Percentiles rank a stretch among this genome's conserved stretches.
Conservation (phyloP, 2,888 invertebrate genomes). For the Phytoseiulus persimilis region DNA sequence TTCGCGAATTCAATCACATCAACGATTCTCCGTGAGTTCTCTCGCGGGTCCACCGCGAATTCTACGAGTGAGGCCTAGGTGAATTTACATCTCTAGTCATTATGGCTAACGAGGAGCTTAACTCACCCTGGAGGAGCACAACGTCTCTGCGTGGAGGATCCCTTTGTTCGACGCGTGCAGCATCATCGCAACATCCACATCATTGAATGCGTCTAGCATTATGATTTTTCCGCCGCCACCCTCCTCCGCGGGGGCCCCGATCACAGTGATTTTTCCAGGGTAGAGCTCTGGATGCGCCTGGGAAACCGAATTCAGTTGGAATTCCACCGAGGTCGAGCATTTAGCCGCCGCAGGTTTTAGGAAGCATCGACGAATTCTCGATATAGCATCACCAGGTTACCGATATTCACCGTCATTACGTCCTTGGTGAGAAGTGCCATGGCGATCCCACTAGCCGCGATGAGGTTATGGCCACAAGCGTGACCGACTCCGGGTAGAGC, state of each 20-base stretch:
- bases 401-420: constrained; percentile 35
- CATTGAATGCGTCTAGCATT: constrained; percentile 44
- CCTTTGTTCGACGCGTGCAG: constrained; percentile 42
- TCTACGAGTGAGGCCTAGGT: too few species aligned
- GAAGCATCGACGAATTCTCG: too few species aligned
- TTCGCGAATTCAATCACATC: too few species aligned
- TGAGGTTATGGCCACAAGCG: constrained; percentile 50
- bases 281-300: neutral
- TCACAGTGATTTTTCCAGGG: constrained; percentile 22
- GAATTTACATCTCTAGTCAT: too few species aligned
- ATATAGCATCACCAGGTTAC: too few species aligned
- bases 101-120: neutral
- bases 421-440: constrained; percentile 45
- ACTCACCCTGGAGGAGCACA: constrained; percentile 26
- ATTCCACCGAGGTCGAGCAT: too few species aligned
- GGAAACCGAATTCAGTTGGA: neutral
- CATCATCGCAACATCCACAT: constrained; percentile 44
- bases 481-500: constrained; percentile 50
- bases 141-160: constrained; percentile 1
- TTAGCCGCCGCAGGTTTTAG: neutral
- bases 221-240: constrained; percentile 44
- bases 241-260: constrained; percentile 43
- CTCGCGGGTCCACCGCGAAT: too few species aligned
- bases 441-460: constrained; percentile 48
- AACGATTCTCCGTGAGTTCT: too few species aligned